Evolutionary conservation across 1,140 invertebrate genomes (phyloP).

Genomic region (Solen grandis): DNA sequence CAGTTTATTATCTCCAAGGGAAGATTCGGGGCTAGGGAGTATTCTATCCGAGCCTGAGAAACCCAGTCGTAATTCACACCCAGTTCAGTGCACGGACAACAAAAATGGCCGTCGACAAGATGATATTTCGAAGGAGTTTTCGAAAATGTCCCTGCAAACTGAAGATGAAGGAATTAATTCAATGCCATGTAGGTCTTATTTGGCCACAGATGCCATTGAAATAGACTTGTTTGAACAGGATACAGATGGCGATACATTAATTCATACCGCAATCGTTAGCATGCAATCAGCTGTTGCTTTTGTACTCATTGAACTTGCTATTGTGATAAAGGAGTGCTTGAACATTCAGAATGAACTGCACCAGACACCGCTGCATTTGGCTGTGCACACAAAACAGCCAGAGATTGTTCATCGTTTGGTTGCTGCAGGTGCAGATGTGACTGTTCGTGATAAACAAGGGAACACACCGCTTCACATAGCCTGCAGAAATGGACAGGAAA

Average conservation of each 20-base stretch:
- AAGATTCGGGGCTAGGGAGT: not conserved
- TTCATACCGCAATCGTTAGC: constrained; percentile 38
- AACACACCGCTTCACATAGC: constrained; percentile 91
- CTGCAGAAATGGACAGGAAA: constrained; percentile 86
- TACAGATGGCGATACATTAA: constrained; percentile 29
- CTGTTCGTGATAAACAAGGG: constrained; percentile 58
- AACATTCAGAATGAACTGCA: constrained; percentile 56
- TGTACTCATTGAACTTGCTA: constrained; percentile 11
- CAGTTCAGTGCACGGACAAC: constrained; percentile 21
- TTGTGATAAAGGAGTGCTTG: constrained; percentile 6
- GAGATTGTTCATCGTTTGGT: constrained; percentile 85
- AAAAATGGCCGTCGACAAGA: not conserved
- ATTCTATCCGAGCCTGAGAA: not conserved
- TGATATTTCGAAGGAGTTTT: not conserved
- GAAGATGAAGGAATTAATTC: constrained; percentile 11
- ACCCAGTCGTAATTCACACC: not conserved
- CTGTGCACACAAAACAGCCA: constrained; percentile 86
- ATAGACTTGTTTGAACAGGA: constrained; percentile 15
- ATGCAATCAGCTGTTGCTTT: not conserved
- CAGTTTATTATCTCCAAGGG: too few species aligned
- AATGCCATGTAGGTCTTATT: not conserved
- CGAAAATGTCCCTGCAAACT: not conserved
- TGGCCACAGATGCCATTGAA: not conserved
- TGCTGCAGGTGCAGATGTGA: constrained; percentile 84
- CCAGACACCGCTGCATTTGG: constrained; percentile 87